These are phyloP conservation scores for Anarrhichthys ocellatus DNA, from an alignment of 2,113 vertebrate species.

Conservation along the genomic window DNA sequence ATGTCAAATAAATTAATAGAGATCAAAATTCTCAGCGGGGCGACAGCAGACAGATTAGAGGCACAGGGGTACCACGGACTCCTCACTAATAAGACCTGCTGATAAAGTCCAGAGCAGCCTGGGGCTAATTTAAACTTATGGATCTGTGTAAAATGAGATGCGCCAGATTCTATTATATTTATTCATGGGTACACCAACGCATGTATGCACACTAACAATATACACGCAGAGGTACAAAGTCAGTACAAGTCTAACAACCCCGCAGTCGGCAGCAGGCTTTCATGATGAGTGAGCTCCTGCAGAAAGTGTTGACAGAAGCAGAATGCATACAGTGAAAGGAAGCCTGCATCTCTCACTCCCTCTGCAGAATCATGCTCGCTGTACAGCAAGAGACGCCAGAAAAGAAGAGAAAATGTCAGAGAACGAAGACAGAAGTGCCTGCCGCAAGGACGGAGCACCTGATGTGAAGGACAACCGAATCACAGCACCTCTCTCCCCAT, in stretches of 20 bases:
- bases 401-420: slow-evolving; percentile 33
- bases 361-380: slow-evolving; percentile 33
- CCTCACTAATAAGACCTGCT: slow-evolving; percentile 65
- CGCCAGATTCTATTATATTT: slow-evolving; percentile 8
- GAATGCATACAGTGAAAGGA: slow-evolving; percentile 52
- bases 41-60: slow-evolving; percentile 57
- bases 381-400: slow-evolving; percentile 24
- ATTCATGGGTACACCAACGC: slow-evolving; percentile 8
- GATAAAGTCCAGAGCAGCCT: slow-evolving; percentile 54
- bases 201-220: slow-evolving; percentile 24
- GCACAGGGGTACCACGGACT: slow-evolving; percentile 32
- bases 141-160: slow-evolving; percentile 24
- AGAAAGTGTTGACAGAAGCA: slow-evolving; percentile 65
- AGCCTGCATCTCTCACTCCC: slow-evolving; percentile 35
- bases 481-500: slow-evolving; percentile 48
- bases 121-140: slow-evolving; percentile 66
- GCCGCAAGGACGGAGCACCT: slow-evolving; percentile 66
- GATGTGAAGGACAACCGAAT: slow-evolving; percentile 72
- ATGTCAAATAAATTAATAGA: slow-evolving; percentile 61
- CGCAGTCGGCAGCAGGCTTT: slow-evolving; percentile 24
- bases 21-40: slow-evolving; percentile 54
- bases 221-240: slow-evolving; percentile 23
- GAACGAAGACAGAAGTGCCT: slow-evolving; percentile 58
- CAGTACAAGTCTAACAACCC: slow-evolving; percentile 4
- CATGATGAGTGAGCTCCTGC: slow-evolving; percentile 25